Conservation (phyloP, 2,888 invertebrate genomes). For the Agelastica alni region DNA sequence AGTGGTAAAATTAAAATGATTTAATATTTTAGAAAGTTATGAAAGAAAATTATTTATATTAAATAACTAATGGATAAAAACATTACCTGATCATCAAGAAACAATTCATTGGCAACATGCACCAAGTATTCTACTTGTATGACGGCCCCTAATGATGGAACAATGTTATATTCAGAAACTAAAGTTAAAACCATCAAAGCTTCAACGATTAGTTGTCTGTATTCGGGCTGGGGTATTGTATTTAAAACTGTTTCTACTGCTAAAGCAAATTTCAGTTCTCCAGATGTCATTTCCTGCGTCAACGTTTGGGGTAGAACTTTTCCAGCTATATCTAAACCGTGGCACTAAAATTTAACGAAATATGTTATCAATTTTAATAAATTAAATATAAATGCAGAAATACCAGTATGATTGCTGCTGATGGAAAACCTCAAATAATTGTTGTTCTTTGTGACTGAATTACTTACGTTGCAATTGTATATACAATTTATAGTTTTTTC, state of each 20-base stretch:
- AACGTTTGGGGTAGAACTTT: slow-evolving; percentile 87
- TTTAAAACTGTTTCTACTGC: slow-evolving; percentile 97
- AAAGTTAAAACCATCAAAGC: slow-evolving; percentile 94
- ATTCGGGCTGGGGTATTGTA: slow-evolving; percentile 97
- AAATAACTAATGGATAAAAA: no score
- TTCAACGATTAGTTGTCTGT: slow-evolving; percentile 95
- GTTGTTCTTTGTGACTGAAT: no score
- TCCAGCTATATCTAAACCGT: slow-evolving; percentile 91
- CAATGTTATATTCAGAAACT: slow-evolving; percentile 85
- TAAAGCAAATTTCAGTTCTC: slow-evolving; percentile 96
- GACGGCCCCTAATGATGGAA: slow-evolving; percentile 73
- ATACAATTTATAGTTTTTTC: no score
- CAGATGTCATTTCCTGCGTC: slow-evolving; percentile 98
- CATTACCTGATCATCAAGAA: slow-evolving; percentile 92
- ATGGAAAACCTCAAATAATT: no score
- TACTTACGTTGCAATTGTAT: no score
- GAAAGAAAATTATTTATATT: no score
- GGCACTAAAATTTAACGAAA: slow-evolving; percentile 74
- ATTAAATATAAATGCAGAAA: not conserved
- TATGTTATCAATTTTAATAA: not conserved
- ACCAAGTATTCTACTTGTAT: slow-evolving; percentile 92
- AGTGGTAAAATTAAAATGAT: no score
- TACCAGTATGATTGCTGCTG: no score
- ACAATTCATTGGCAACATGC: slow-evolving; percentile 91
- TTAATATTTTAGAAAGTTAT: no score